A percentile compares a stretch with the other conserved stretches of the same genome.
These are phyloP conservation scores for Phycodurus eques DNA, from an alignment of 2,113 vertebrate genomes.

Conservation along the genomic window DNA sequence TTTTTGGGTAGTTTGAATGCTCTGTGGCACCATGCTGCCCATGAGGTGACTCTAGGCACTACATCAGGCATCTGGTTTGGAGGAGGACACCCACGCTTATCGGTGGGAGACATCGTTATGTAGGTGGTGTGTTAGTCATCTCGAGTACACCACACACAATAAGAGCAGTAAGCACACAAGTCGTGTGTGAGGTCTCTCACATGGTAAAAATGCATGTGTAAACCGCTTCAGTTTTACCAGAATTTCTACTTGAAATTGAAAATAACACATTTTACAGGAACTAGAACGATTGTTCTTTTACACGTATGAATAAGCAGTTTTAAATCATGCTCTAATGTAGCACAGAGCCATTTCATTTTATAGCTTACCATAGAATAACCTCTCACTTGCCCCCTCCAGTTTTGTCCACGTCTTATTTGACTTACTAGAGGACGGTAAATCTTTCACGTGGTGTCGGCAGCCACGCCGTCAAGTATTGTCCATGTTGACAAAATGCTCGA, in stretches of 20 bases:
- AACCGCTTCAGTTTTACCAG: background rate
- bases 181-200: too few species aligned
- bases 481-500: constrained; percentile 69
- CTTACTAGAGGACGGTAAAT: constrained; percentile 41
- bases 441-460: constrained; percentile 37
- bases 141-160: too few species aligned
- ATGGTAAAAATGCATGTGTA: too few species aligned
- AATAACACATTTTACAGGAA: too few species aligned
- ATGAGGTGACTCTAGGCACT: too few species aligned
- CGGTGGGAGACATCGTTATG: too few species aligned
- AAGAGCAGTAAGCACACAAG: too few species aligned
- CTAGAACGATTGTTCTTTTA: background rate
- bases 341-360: background rate
- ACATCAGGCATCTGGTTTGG: too few species aligned
- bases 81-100: too few species aligned
- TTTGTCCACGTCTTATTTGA: constrained; percentile 24
- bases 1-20: too few species aligned
- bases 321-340: background rate
- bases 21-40: too few species aligned
- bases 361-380: background rate
- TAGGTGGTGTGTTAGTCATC: too few species aligned
- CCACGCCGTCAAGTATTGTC: constrained; percentile 33
- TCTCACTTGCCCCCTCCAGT: background rate
- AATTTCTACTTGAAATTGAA: background rate
- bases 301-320: background rate